Evolutionary conservation across 2,888 invertebrate genomes (phyloP), one percentile per base, ranked within the genome.

Genomic region (Caenorhabditis uteleia): DNA sequence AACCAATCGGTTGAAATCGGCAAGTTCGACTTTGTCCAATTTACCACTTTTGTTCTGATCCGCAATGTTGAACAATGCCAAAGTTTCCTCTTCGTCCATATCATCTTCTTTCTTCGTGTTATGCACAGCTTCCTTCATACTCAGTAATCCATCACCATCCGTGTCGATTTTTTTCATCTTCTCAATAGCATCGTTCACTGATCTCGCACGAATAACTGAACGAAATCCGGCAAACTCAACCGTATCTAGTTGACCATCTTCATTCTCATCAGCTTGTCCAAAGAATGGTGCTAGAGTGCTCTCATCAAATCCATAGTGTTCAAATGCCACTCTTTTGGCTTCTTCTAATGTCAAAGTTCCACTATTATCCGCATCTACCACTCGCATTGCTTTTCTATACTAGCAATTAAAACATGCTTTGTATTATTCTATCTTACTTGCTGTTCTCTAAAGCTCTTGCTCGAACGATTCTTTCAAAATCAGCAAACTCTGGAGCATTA

Each of bases 191-290:
- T 73, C 64, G 21, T 53, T 68, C 4, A 75, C 75, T 0, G 75
- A 72, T 31, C 70, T 40, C 8, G 60, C 54, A 7, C 75, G 57
- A 26, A 75, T 75, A 10, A 75, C 75, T 1, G 77, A 74, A 31
- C 81, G 62, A 64, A 81, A 81, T 8, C 80, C 80, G 42, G 81
- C 81, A 50, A 81, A 81, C 44, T 82, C 81, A 8, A 81, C 79
- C 14, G 74, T 60, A 54, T 82, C 78, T 69, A 81, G 56, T 38
- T 79, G 74, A 6, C 76, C 77, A 57, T 81, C 78, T 43, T 81
- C 81, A 50, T 81, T 79, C 50, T 81, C 81, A 48, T 81, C 81
- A 18, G 81, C 81, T 51, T 81, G 80, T 3, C 74, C 81, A 44
- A 81, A 81, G 68, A 82, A 81, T 23, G 80, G 81, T 25, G 71